Conservation (phyloP, 1,140 invertebrate species). For the Diuraphis noxia region DNA sequence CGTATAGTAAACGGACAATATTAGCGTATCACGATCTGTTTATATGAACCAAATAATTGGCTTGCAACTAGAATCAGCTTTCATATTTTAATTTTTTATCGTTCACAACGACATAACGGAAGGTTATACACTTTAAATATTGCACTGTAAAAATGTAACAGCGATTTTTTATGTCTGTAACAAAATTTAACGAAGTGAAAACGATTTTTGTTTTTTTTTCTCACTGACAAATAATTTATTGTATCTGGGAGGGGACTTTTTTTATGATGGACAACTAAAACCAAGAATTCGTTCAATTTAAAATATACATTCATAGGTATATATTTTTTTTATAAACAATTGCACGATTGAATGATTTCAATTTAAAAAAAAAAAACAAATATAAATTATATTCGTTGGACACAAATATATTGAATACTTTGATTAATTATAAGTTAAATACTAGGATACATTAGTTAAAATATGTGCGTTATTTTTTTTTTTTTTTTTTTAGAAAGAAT, state of each 20-base stretch:
- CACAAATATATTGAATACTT: neutral
- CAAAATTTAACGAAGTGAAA: conserved; percentile 5
- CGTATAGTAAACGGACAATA: neutral
- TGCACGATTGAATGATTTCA: neutral
- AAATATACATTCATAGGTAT: neutral
- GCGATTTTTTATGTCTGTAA: neutral
- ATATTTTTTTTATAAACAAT: neutral
- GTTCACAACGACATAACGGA: neutral
- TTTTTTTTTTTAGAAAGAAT: too few species aligned
- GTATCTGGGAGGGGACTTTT: neutral
- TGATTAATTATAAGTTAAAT: neutral
- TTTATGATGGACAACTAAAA: neutral
- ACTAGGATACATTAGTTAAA: neutral
- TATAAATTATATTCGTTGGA: neutral
- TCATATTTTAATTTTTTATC: neutral
- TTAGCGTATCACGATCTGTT: neutral
- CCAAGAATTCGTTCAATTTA: neutral
- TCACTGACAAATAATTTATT: neutral
- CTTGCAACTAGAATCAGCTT: neutral
- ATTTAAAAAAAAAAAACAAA: neutral
- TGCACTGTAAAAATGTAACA: neutral
- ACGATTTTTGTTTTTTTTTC: conserved; percentile 2
- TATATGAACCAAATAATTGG: neutral
- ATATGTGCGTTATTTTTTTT: neutral
- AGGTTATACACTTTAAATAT: neutral